Conservation (phyloP, 2,797 vertebrate genomes). For the Enteromius viviparus region DNA sequence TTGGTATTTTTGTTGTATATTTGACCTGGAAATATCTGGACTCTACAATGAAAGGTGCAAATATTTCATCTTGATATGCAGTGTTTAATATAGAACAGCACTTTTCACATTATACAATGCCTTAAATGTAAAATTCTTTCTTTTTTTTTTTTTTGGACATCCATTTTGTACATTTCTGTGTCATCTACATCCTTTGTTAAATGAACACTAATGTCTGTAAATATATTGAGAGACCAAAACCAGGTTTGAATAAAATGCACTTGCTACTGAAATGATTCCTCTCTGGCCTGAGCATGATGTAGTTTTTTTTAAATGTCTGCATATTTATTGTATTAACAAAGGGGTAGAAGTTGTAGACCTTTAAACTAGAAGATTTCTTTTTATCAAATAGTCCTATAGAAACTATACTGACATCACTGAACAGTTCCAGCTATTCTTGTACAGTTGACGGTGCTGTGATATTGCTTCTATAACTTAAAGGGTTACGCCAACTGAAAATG, state of each 20-base stretch:
- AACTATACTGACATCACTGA: too few species aligned
- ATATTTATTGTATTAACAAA: neutral
- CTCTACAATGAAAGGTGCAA: neutral
- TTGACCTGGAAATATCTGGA: neutral
- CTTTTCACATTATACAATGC: slow-evolving; percentile 15
- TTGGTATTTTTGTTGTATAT: neutral
- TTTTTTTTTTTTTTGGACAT: slow-evolving; percentile 10
- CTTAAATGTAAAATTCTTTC: neutral
- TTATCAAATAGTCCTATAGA: too few species aligned
- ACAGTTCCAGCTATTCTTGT: too few species aligned
- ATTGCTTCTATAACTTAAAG: too few species aligned
- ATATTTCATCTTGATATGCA: slow-evolving; percentile 20
- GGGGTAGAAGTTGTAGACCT: neutral
- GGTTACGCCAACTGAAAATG: too few species aligned
- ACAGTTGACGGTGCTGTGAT: too few species aligned
- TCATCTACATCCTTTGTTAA: neutral
- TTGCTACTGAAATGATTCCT: neutral
- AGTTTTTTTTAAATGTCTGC: neutral
- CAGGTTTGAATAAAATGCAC: slow-evolving; percentile 21
- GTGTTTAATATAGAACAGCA: slow-evolving; percentile 8
- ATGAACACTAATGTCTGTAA: slow-evolving; percentile 10
- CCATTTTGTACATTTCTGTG: slow-evolving; percentile 1
- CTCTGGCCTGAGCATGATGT: too few species aligned
- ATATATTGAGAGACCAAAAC: neutral
- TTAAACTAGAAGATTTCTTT: neutral